Base-by-base conservation (phyloP, 2,888 invertebrate species). In the Brachycybe producta region DNA sequence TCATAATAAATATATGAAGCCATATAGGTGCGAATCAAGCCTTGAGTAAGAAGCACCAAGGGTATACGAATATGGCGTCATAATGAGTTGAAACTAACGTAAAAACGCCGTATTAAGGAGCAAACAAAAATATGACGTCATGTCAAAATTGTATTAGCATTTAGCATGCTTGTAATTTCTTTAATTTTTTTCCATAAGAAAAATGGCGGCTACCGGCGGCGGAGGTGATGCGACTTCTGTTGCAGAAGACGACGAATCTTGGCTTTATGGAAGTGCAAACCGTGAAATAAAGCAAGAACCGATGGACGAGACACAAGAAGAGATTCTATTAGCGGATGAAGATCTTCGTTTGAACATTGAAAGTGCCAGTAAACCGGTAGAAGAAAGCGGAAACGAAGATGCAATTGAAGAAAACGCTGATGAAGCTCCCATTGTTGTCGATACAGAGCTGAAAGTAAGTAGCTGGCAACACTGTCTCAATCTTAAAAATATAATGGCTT, bases 241-340 rank as follows among this genome's bases (percentile, higher is more conserved):
- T 15, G 32, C 40, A 24, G 48, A 48, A 5, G 48, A 48, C 40
- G 48, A 48, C 40, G 48, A 48, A 48, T 15, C 39, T 32, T 48
- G 48, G 48, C 48, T 48, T n/a, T 48, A 48, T 15, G 48, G 48
- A 15, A 26, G 27, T 48, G 28, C 48, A 2, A 48, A 48, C 40
- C 17, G 27, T 3, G 47, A 36, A 11, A 39, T 4, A 24, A 40
- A 39, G 26, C 5, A n/a, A n/a, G n/a, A 17, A 5, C 19, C 17
- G 8, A 21, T 23, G 19, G 23, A 40, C 23, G 5, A 23, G 3
- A 5, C 17, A 17, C 40, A 40, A 5, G 7, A 40, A 19, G 15
- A 23, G 17, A 17, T 5, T 17, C 17, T n/a, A n/a, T n/a, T n/a
- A n/a, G n/a, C n/a, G n/a, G 15, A 35, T 35, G 3, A 5, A 17